phyloP scores from a whole-genome alignment of 2,888 invertebrate species.

The Neria commutata region DNA sequence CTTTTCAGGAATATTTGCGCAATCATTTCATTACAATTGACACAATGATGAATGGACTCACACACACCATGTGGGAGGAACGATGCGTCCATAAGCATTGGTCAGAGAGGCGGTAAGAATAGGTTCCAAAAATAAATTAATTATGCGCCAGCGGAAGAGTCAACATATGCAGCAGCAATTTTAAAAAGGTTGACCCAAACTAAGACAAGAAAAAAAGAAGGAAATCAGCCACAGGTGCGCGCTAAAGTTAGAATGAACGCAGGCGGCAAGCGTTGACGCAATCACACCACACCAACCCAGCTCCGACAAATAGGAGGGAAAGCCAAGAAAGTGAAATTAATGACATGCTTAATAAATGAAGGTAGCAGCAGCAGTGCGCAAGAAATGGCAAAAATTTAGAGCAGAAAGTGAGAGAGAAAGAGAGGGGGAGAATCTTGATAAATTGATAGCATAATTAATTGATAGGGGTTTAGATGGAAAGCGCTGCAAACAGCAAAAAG shows the following conservation, averaged over 20 bases:
- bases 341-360: neutral
- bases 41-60: conserved; percentile 3
- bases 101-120: too few relatives aligned
- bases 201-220: neutral
- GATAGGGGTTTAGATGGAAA: neutral
- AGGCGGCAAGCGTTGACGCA: neutral
- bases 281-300: neutral
- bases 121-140: neutral
- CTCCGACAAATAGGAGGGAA: neutral
- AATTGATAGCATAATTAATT: conserved; percentile 1
- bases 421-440: neutral
- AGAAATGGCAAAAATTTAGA: neutral
- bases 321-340: neutral
- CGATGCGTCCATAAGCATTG: too few relatives aligned
- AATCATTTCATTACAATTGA: neutral
- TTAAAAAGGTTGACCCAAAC: neutral
- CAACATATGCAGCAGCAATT: neutral
- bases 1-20: too few relatives aligned
- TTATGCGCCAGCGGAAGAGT: conserved; percentile 1
- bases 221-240: neutral
- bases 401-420: too few relatives aligned
- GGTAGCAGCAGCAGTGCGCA: neutral
- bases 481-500: neutral
- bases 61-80: too few relatives aligned
- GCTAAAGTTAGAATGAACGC: neutral